Base-by-base conservation (phyloP, 2,797 vertebrate species). In the Chlorospingus flavigularis region DNA sequence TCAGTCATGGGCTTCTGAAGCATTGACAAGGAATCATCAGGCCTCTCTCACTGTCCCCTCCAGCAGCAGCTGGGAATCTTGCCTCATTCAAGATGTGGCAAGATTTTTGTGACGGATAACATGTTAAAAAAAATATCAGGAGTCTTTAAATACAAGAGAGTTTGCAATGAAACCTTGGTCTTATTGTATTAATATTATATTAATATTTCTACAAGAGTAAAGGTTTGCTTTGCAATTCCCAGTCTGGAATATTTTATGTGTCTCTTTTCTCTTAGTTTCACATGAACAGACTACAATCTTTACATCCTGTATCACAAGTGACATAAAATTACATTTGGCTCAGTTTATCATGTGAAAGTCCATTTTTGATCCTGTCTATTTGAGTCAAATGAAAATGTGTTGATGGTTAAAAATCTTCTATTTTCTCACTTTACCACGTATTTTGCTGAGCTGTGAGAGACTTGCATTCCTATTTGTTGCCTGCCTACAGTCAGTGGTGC, bases 401-500 rank as follows among this genome's bases (percentile, higher is more conserved):
- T 40, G 19, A n/a, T 68, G 48, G 25, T 19, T 68, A 37, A 65
- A 67, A 79, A 17, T 25, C 47, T 76, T 68, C 40, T 61, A 1
- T 63, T 70, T 70, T 76, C 39, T 71, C 45, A 39, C 39, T 75
- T 51, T 35, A 8, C 13, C 50, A 19, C 6, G 7, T n/a, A 37
- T 65, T 85, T 75, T 68, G 23, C 26, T 58, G 71, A 68, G 9
- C 51, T 67, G 8, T 2, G 10, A 67, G 53, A 55, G 50, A 37
- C 18, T 57, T 70, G 21, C 26, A 33, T 45, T 72, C 55, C 39
- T 57, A 2, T 57, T 65, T 87, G 26, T 54, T 91, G 45, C 39
- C 54, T 57, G 33, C 51, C 66, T 63, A 24, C 40, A 66, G 35
- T 43, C 47, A 75, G 0, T 0, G 1, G 14, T 1, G 1, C 55